These are phyloP conservation scores for Spatulosminthurus flaviceps DNA, from an alignment of 2,888 invertebrate species.

Conservation along the genomic window DNA sequence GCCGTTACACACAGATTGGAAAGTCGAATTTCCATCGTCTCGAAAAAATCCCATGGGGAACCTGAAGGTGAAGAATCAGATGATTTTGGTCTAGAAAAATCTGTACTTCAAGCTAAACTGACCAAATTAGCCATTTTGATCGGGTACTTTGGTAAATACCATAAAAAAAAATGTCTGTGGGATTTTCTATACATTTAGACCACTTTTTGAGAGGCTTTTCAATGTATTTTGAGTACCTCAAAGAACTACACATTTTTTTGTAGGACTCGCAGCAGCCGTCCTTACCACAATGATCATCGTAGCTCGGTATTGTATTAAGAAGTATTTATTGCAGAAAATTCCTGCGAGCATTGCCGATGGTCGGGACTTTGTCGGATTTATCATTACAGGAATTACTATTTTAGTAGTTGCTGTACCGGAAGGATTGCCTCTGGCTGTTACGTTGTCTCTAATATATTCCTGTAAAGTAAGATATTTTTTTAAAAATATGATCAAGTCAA, in stretches of 20 bases:
- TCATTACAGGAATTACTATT: slow-evolving; percentile 99
- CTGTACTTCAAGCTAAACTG: slow-evolving; percentile 96
- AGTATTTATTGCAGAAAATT: slow-evolving; percentile 78
- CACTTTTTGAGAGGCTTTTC: no score
- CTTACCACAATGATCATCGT: slow-evolving; percentile 95
- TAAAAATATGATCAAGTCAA: no score
- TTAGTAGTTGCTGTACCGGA: slow-evolving; percentile 99
- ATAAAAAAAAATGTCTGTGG: slow-evolving; percentile 4
- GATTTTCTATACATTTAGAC: no score
- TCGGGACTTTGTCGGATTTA: slow-evolving; percentile 87
- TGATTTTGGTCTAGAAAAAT: slow-evolving; percentile 77
- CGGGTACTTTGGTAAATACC: slow-evolving; percentile 95
- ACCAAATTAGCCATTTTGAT: slow-evolving; percentile 99
- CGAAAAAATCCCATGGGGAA: background rate
- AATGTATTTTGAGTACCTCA: background rate
- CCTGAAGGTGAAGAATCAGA: background rate
- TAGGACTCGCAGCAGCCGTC: slow-evolving; percentile 93
- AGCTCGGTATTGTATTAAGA: slow-evolving; percentile 90
- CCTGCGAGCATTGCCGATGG: slow-evolving; percentile 88
- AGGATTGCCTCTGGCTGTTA: slow-evolving; percentile 97
- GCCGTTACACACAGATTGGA: background rate
- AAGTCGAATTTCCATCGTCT: background rate
- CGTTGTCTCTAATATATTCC: slow-evolving; percentile 96
- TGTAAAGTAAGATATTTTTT: slow-evolving; percentile 79
- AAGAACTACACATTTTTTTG: background rate